Base-by-base conservation (phyloP, 2,888 invertebrate species). In the Strigamia transsilvanica region DNA sequence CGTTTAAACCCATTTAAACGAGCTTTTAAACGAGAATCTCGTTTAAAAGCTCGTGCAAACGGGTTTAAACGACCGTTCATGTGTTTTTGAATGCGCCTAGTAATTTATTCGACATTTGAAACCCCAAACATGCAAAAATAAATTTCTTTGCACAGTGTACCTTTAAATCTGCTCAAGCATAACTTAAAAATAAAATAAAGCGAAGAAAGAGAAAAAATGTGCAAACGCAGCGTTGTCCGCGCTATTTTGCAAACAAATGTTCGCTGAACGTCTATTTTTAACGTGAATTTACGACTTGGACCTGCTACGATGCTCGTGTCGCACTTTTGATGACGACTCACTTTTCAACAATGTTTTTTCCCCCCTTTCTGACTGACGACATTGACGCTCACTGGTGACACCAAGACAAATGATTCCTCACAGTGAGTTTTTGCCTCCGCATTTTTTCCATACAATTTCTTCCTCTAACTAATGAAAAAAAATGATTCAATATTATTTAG, bases 261-360 rank as follows among this genome's bases (percentile, higher is more conserved):
- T 32, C 32, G 12, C 66, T 10, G 32, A 66, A 66, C 15, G 23
- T 27, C 66, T 66, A 66, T 66, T 66, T 66, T 66, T 66, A 66
- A 66, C 66, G 10, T 9, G 32, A 66, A 66, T 66, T 66, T 66
- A 66, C 66, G 66, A 66, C 66, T 66, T 27, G 66, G 66, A 66
- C 27, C 32, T 66, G 66, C 66, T 66, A 66, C 66, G 66, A 66
- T 51, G 51, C 51, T 51, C 51, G 51, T 51, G 51, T 66, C 66
- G 66, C 66, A 66, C 66, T 66, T 66, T 66, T 66, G 66, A 66
- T 66, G 66, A 66, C 66, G 32, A 66, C 66, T 66, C 66, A 66
- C 66, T 66, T 66, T 66, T 66, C 66, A 66, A 66, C 66, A 66
- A 66, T 66, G 4, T 42, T n/a, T n/a, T 51, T 51, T 51, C 18